Evolutionary conservation across 2,113 vertebrate genomes (phyloP).

Genomic region (Saguinus midas): DNA sequence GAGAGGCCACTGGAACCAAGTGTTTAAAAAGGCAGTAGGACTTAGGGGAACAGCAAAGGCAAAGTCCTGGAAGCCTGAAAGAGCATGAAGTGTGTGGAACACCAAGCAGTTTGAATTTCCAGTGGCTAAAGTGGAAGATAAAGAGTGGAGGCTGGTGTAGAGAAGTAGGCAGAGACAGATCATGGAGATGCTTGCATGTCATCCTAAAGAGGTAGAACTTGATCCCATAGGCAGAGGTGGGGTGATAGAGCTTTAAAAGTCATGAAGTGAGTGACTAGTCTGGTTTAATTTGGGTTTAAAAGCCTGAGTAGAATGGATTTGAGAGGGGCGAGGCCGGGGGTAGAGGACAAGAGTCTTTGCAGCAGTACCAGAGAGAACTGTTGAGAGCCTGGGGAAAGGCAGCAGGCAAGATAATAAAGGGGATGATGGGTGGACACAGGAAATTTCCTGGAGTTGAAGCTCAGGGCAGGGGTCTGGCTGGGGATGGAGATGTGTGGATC

Average conservation of each 20-base stretch:
- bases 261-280: background rate
- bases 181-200: background rate
- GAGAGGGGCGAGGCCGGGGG: background rate
- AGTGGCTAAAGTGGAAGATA: background rate
- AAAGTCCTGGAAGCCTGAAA: background rate
- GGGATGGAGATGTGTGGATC: background rate
- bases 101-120: background rate
- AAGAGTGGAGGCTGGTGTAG: background rate
- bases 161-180: background rate
- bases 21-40: background rate
- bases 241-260: background rate
- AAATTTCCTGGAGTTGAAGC: background rate
- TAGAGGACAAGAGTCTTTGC: background rate
- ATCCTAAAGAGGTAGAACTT: background rate
- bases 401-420: background rate
- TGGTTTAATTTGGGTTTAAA: background rate
- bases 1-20: background rate
- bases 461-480: background rate
- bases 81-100: background rate
- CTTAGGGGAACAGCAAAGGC: background rate
- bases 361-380: background rate
- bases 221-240: background rate
- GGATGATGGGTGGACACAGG: rapidly evolving
- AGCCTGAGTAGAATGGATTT: background rate
- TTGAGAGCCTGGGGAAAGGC: background rate